Percentiles rank a stretch among this genome's conserved stretches.
phyloP scores from a whole-genome alignment of 2,888 invertebrate species.

The Tyria jacobaeae region DNA sequence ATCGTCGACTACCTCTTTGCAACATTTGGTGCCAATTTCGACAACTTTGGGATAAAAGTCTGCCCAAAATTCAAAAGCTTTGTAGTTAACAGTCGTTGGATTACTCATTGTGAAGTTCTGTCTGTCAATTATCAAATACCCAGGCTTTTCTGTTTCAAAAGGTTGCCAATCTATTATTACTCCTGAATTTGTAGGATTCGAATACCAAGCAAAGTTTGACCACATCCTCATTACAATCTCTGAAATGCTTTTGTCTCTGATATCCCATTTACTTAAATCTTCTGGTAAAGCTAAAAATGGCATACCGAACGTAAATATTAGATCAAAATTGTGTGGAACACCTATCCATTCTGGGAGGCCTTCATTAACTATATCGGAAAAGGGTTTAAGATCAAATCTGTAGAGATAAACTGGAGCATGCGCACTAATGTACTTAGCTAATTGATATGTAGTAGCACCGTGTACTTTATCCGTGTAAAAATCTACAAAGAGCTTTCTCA shows the following conservation, averaged over 20 bases:
- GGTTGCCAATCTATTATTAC: slow-evolving; percentile 92
- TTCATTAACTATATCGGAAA: slow-evolving; percentile 87
- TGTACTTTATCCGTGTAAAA: slow-evolving; percentile 92
- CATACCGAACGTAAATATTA: slow-evolving; percentile 93
- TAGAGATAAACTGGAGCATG: slow-evolving; percentile 89
- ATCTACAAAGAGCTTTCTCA: slow-evolving; percentile 89
- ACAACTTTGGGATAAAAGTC: slow-evolving; percentile 93
- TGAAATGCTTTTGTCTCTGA: slow-evolving; percentile 91
- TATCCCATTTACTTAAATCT: slow-evolving; percentile 90
- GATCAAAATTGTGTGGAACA: slow-evolving; percentile 93
- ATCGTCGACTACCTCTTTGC: slow-evolving; percentile 86
- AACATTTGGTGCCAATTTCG: slow-evolving; percentile 91
- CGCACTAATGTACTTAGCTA: slow-evolving; percentile 89
- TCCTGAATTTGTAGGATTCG: slow-evolving; percentile 90
- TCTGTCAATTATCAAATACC: slow-evolving; percentile 91
- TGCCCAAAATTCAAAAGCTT: slow-evolving; percentile 94
- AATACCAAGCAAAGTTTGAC: slow-evolving; percentile 91
- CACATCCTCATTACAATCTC: slow-evolving; percentile 94
- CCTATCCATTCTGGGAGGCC: slow-evolving; percentile 92
- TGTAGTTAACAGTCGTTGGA: slow-evolving; percentile 89
- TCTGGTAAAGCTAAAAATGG: slow-evolving; percentile 89
- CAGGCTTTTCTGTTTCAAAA: slow-evolving; percentile 89
- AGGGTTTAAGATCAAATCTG: slow-evolving; percentile 91
- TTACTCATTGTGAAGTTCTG: slow-evolving; percentile 92
- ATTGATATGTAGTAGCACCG: slow-evolving; percentile 89